Evolutionary conservation across 2,888 invertebrate genomes (phyloP).

Genomic region (Biston betularia): DNA sequence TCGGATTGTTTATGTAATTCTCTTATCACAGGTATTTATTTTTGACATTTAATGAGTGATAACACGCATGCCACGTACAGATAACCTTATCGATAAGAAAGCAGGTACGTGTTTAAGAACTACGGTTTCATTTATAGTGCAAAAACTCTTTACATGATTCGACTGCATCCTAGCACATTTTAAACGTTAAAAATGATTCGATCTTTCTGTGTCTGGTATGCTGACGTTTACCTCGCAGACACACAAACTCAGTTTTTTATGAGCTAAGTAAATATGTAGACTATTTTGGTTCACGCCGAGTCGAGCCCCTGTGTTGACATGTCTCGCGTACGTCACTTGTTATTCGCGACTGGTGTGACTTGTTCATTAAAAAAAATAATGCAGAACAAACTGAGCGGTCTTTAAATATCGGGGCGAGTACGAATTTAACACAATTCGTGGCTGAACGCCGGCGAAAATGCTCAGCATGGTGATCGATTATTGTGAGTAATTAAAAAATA

Average conservation of each 20-base stretch:
- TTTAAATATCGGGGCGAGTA: conserved; percentile 25
- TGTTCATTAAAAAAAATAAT: conserved; percentile 24
- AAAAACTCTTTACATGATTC: not conserved
- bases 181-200: conserved; percentile 2
- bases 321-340: conserved; percentile 37
- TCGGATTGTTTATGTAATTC: conserved; percentile 8
- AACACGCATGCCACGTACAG: not conserved
- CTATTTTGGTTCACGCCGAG: conserved; percentile 28
- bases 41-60: conserved; percentile 11
- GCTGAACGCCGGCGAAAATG: conserved; percentile 35
- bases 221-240: conserved; percentile 15
- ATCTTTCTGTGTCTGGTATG: conserved; percentile 5
- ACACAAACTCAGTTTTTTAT: conserved; percentile 18
- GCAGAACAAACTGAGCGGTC: conserved; percentile 17
- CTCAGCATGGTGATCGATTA: conserved; percentile 26
- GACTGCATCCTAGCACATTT: not conserved
- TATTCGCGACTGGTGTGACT: conserved; percentile 33
- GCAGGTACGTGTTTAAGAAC: not conserved
- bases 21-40: conserved; percentile 7
- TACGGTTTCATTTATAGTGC: not conserved
- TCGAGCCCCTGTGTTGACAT: conserved; percentile 41
- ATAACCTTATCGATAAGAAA: conserved; percentile 8
- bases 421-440: conserved; percentile 24
- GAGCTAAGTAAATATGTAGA: conserved; percentile 26
- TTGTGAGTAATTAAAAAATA: conserved; percentile 29